phyloP scores from a whole-genome alignment of 1,140 invertebrate genomes.

The Bactericera cockerelli region DNA sequence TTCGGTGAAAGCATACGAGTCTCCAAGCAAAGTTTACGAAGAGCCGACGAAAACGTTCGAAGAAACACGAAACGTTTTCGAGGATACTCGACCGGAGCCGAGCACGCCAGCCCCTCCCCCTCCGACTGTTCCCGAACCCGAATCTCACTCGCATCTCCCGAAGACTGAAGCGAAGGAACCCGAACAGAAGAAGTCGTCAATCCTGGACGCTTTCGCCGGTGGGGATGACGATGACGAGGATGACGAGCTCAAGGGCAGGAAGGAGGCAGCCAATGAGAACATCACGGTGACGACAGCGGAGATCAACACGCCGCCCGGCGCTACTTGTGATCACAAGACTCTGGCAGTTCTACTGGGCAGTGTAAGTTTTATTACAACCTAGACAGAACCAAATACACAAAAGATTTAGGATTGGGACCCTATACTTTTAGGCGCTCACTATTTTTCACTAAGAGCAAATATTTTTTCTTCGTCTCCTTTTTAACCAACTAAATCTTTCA shows the following conservation, averaged over 20 bases:
- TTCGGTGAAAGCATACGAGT: too few relatives aligned
- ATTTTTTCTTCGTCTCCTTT: too few relatives aligned
- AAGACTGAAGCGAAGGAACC: background rate
- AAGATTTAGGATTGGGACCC: too few relatives aligned
- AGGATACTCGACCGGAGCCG: background rate
- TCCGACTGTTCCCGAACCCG: background rate
- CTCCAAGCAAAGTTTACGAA: too few relatives aligned
- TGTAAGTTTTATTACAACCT: too few relatives aligned
- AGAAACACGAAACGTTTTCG: background rate
- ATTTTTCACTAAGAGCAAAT: too few relatives aligned
- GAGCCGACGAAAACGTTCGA: background rate
- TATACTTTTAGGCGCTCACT: too few relatives aligned
- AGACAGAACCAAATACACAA: too few relatives aligned
- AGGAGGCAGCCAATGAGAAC: background rate
- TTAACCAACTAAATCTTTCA: too few relatives aligned
- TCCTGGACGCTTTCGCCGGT: background rate
- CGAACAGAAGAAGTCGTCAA: background rate
- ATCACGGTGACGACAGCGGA: background rate
- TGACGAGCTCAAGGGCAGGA: background rate
- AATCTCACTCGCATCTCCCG: background rate
- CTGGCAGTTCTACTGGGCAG: background rate
- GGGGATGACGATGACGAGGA: background rate
- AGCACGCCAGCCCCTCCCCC: background rate
- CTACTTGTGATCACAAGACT: background rate
- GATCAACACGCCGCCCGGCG: background rate